These are phyloP conservation scores for Myotis planiceps DNA, from an alignment of 2,797 vertebrate species.

Conservation along the genomic window DNA sequence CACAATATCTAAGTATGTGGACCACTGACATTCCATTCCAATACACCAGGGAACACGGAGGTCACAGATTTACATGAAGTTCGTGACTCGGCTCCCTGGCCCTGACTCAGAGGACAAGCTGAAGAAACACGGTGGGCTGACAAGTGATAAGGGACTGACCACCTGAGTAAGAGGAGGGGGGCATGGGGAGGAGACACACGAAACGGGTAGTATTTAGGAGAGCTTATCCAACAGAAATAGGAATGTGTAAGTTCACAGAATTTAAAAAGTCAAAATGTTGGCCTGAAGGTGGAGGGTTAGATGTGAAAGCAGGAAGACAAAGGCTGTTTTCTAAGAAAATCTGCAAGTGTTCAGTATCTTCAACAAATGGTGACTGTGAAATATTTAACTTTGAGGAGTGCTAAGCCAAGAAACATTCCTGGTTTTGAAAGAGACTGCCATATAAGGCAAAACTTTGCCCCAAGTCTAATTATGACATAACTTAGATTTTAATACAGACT, in stretches of 20 bases:
- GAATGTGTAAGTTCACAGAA: neutral
- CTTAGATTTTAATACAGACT: constrained; percentile 3
- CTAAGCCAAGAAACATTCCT: constrained; percentile 42
- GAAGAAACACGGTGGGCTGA: constrained; percentile 27
- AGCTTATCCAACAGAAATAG: neutral
- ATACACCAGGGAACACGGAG: neutral
- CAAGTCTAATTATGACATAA: neutral
- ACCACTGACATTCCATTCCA: neutral
- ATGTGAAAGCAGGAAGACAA: neutral
- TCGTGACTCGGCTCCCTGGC: constrained; percentile 2
- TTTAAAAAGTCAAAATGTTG: neutral
- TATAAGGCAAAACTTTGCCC: constrained; percentile 27
- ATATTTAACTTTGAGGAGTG: neutral
- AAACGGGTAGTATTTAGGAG: neutral
- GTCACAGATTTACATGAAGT: constrained; percentile 39
- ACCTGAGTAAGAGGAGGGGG: neutral
- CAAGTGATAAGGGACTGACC: neutral
- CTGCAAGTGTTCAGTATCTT: neutral
- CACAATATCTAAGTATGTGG: neutral
- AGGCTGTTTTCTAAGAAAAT: neutral
- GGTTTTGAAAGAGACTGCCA: constrained; percentile 45
- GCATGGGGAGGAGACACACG: neutral
- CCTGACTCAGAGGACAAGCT: neutral
- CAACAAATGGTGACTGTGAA: neutral
- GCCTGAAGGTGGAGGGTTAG: neutral